Evolutionary conservation across 2,888 invertebrate genomes (phyloP).

Genomic region (Troilus luridus): DNA sequence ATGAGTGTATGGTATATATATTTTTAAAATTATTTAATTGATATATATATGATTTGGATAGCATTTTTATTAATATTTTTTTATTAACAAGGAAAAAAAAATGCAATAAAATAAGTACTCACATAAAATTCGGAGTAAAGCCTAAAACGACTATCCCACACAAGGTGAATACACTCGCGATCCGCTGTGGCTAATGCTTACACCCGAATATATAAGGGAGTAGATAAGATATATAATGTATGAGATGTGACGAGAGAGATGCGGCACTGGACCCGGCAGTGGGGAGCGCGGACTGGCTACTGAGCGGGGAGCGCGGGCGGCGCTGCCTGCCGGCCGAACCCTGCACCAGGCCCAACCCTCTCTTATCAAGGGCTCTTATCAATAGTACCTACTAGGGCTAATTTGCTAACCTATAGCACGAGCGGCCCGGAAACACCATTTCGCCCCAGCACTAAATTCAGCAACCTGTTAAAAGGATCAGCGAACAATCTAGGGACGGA

Average conservation of each 20-base stretch:
- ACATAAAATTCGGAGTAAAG: background rate
- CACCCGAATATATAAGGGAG: background rate
- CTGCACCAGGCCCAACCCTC: conserved; percentile 23
- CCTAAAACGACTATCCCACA: conserved; percentile 5
- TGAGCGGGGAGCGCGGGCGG: conserved; percentile 42
- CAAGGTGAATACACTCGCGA: conserved; percentile 37
- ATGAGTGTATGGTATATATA: too few relatives aligned
- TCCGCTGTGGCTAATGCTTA: background rate
- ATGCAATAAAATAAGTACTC: background rate
- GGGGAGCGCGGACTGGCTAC: conserved; percentile 49
- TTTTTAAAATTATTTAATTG: too few relatives aligned
- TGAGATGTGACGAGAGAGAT: conserved; percentile 48
- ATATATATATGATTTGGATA: too few relatives aligned
- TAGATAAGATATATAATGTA: conserved; percentile 35
- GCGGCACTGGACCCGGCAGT: conserved; percentile 48
- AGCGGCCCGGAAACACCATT: background rate
- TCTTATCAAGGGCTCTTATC: conserved; percentile 45
- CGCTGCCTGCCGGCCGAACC: conserved; percentile 14
- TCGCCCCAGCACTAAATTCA: background rate
- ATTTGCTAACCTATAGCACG: background rate
- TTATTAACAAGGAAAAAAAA: background rate
- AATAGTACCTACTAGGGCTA: conserved; percentile 39
- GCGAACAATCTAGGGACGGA: too few relatives aligned
- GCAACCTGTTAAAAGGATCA: background rate
- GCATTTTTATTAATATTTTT: background rate